phyloP scores from a whole-genome alignment of 1,140 invertebrate species.

The Microplitis mediator region DNA sequence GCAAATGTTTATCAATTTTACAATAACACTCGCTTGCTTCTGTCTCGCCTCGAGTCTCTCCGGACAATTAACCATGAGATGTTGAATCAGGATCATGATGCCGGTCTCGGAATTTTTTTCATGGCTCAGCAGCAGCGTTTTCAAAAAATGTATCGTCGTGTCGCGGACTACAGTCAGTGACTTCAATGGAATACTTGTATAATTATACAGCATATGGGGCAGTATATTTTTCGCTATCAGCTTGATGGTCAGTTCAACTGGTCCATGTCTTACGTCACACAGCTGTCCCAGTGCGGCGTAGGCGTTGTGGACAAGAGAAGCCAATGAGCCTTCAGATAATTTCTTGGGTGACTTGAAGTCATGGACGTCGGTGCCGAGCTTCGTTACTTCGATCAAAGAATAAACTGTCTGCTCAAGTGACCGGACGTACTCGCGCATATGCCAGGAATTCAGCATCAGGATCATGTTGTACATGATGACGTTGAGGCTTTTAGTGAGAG shows the following conservation, averaged over 20 bases:
- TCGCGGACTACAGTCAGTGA: conserved; percentile 57
- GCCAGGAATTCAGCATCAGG: conserved; percentile 57
- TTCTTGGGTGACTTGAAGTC: conserved; percentile 33
- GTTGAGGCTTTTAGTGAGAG: conserved; percentile 48
- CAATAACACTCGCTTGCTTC: conserved; percentile 62
- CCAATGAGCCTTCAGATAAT: conserved; percentile 37
- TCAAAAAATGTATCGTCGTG: conserved; percentile 62
- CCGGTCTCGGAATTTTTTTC: conserved; percentile 51
- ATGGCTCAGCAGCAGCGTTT: conserved; percentile 54
- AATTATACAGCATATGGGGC: conserved; percentile 56
- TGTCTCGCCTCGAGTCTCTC: conserved; percentile 66
- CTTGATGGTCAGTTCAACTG: conserved; percentile 54
- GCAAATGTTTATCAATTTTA: conserved; percentile 60
- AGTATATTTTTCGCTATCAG: conserved; percentile 62
- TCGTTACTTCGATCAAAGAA: conserved; percentile 60
- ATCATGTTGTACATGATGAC: conserved; percentile 59
- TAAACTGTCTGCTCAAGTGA: conserved; percentile 61
- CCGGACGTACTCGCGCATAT: conserved; percentile 59
- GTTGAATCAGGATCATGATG: conserved; percentile 64
- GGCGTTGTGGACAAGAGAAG: conserved; percentile 58
- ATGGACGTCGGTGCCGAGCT: conserved; percentile 54
- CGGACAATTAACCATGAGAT: conserved; percentile 65
- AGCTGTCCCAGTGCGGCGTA: conserved; percentile 59
- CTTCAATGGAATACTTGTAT: conserved; percentile 54
- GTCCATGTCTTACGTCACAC: conserved; percentile 61